A percentile compares a stretch with the other conserved stretches of the same genome.
Evolutionary conservation across 64 coral and sea anemone genomes (phyloP).

Genomic region (Dendronephthya gigantea): DNA sequence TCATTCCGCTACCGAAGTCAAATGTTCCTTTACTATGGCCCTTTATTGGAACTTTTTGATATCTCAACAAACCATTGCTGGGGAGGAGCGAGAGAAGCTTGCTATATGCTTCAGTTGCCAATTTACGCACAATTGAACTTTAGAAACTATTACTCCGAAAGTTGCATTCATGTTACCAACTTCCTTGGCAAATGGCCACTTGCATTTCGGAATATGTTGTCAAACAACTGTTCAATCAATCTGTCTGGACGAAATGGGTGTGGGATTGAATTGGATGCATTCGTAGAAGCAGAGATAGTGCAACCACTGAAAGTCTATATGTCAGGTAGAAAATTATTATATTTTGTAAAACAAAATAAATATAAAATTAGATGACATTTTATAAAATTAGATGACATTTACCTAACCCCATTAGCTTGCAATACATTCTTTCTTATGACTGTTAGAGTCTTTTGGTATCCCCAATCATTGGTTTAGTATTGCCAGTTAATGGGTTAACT

Average conservation of each 20-base stretch:
- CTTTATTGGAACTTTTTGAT: slow-evolving; percentile 12
- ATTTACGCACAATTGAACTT: slow-evolving; percentile 11
- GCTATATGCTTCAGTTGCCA: not conserved
- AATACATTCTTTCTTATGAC: no score
- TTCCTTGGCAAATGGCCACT: slow-evolving; percentile 15
- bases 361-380: no score
- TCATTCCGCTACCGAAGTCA: not conserved
- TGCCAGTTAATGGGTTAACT: no score
- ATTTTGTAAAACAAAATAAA: not conserved
- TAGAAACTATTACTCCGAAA: not conserved
- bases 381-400: no score
- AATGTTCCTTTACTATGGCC: slow-evolving; percentile 7
- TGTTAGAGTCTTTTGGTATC: no score
- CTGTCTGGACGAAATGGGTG: not conserved
- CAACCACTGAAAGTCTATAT: slow-evolving; percentile 12
- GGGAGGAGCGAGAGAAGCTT: slow-evolving; percentile 1
- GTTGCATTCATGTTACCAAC: not conserved
- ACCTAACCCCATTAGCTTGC: no score
- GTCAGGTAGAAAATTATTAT: not conserved
- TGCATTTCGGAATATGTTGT: not conserved
- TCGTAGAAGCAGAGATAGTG: not conserved
- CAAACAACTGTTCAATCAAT: slow-evolving; percentile 14
- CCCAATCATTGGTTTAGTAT: no score
- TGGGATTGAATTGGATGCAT: slow-evolving; percentile 11
- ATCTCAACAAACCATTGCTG: not conserved